phyloP scores from a whole-genome alignment of 2,113 vertebrate genomes.

The Isurus oxyrinchus region DNA sequence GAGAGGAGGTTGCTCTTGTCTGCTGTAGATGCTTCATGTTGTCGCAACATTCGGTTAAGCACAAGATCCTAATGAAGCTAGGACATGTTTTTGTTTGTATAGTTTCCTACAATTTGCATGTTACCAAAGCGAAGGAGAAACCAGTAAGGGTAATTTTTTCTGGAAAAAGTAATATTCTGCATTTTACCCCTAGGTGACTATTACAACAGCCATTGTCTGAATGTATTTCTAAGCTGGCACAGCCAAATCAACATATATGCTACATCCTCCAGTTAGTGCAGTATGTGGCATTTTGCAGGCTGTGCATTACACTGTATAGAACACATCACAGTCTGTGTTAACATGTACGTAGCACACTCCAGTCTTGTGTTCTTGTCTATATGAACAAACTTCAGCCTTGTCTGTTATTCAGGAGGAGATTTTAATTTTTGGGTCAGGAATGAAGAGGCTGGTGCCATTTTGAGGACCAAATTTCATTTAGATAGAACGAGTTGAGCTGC shows the following conservation, averaged over 20 bases:
- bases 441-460: not conserved
- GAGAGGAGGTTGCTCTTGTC: not conserved
- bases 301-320: not conserved
- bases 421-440: not conserved
- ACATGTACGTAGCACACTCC: not conserved
- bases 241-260: not conserved
- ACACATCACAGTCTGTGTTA: not conserved
- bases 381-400: not conserved
- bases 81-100: not conserved
- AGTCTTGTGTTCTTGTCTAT: not conserved
- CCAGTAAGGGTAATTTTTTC: not conserved
- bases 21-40: not conserved
- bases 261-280: too few species aligned
- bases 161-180: not conserved
- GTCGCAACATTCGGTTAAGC: not conserved
- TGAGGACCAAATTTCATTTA: not conserved
- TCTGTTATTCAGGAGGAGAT: not conserved
- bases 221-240: not conserved
- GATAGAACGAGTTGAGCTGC: not conserved
- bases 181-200: not conserved
- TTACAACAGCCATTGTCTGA: not conserved
- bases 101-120: not conserved
- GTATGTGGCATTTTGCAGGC: too few species aligned
- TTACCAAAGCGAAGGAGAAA: not conserved
- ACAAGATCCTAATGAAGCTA: not conserved